phyloP scores from a whole-genome alignment of 2,888 invertebrate genomes.

The Sthenelais limicola region DNA sequence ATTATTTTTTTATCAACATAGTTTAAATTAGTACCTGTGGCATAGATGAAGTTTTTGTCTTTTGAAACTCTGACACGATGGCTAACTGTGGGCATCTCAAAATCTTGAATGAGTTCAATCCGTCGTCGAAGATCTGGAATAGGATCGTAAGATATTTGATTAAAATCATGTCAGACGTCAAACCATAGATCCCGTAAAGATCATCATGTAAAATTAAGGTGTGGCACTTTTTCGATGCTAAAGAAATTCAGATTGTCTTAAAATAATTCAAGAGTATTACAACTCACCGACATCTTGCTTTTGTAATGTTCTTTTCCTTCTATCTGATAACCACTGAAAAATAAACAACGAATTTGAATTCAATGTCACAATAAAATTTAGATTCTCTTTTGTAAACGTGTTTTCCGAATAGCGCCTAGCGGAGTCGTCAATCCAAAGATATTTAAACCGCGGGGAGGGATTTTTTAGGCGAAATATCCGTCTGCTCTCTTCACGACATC shows the following conservation, averaged over 20 bases:
- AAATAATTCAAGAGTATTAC: neutral
- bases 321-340: conserved; percentile 73
- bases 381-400: too few species aligned
- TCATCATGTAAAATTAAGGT: too few species aligned
- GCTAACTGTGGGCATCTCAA: conserved; percentile 98
- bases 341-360: neutral
- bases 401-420: too few species aligned
- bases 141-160: neutral
- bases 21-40: too few species aligned
- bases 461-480: too few species aligned
- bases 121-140: conserved; percentile 84
- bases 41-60: conserved; percentile 93
- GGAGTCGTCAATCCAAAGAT: too few species aligned
- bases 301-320: conserved; percentile 78
- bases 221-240: too few species aligned
- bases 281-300: conserved; percentile 85
- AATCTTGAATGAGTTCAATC: conserved; percentile 98
- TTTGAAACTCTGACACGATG: conserved; percentile 86
- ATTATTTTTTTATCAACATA: too few species aligned
- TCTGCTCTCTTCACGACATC: neutral
- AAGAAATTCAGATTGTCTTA: too few species aligned
- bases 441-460: too few species aligned
- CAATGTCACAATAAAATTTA: too few species aligned
- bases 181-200: too few species aligned
- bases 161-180: neutral